Evolutionary conservation across 2,797 vertebrate species (phyloP), one percentile per base, ranked within the genome.

Genomic region (Enteromius afrohamiltoni): DNA sequence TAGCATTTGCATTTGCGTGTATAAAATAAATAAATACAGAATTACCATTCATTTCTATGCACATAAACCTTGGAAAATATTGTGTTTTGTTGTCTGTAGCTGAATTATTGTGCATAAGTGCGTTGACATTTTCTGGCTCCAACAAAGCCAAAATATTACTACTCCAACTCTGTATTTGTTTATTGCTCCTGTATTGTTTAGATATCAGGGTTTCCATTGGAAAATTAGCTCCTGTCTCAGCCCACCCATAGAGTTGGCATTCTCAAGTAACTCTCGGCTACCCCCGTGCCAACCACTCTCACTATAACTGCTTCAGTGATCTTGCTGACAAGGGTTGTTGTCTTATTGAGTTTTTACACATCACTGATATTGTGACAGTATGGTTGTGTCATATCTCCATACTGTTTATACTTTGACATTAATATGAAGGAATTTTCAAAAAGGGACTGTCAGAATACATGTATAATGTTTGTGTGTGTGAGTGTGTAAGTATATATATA

Each of bases 171-270:
- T 69, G 14, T 93, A 89, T 94, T 92, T 91, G 84, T 91, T 91
- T 93, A 87, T 92, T 93, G 91, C 89, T 89, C 64, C 49, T 89
- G 89, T 91, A 89, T 91, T 93, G 91, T 92, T 93, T 93, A 91
- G 92, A 91, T 92, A 89, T 81, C 84, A 86, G 77, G 84, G 80
- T 92, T 89, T 93, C 92, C 92, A 93, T 82, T 86, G 79, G 87
- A 86, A 84, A 90, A 85, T 92, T 92, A 92, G 90, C 92, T 93
- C 92, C 91, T 88, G 91, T 90, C 88, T 86, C 85, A 89, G 94
- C 92, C 95, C 95, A 95, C 94, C 94, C 94, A 94, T 93, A 89
- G 91, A 92, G 92, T 88, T 94, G 93, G 92, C 92, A 93, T 93
- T 92, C 91, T 91, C 87, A 76, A 89, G 89, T 88, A 88, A 90